Evolutionary conservation across 2,888 invertebrate species (phyloP).

Genomic region (Metopia argyrocephala): DNA sequence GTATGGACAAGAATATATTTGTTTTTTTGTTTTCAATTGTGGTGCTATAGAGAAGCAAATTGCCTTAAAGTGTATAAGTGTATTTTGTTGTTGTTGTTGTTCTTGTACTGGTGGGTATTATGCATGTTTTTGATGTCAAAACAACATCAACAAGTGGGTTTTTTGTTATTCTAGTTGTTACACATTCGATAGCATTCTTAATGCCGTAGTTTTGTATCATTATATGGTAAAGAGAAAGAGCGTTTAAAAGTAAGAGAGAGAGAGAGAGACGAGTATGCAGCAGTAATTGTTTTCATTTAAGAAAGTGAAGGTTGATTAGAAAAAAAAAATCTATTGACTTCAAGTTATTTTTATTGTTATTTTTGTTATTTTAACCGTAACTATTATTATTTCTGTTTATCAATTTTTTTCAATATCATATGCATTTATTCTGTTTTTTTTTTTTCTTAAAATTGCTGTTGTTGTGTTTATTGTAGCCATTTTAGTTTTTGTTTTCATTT

Average conservation of each 20-base stretch:
- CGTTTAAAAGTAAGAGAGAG: too few species aligned
- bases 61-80: too few species aligned
- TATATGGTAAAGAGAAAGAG: too few species aligned
- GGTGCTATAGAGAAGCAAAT: too few species aligned
- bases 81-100: neutral
- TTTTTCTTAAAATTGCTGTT: neutral
- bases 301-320: neutral
- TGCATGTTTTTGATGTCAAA: conserved; percentile 52
- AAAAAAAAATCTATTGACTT: neutral
- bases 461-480: neutral
- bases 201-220: neutral
- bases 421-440: neutral
- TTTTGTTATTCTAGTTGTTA: neutral
- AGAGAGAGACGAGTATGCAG: too few species aligned
- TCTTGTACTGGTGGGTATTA: neutral
- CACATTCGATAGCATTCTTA: neutral
- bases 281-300: too few species aligned
- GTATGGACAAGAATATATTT: too few species aligned
- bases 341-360: neutral
- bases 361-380: too few species aligned
- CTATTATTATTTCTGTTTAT: too few species aligned
- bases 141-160: conserved; percentile 63
- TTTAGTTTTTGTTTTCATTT: neutral
- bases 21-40: too few species aligned
- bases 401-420: neutral